phyloP scores from a whole-genome alignment of 2,113 vertebrate genomes.

The Acanthochromis polyacanthus region DNA sequence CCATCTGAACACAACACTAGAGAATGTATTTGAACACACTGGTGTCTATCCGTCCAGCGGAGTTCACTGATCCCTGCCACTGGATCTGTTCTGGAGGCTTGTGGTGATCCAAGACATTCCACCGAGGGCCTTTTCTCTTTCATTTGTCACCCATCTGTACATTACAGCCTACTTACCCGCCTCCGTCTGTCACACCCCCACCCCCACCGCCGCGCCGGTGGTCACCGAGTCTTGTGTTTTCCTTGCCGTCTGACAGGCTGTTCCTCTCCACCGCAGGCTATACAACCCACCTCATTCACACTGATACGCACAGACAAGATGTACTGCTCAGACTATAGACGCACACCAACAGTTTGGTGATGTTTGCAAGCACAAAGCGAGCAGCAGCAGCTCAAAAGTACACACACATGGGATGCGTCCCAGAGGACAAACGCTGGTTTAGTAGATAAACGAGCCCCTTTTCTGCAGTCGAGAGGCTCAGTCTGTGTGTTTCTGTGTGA shows the following conservation, averaged over 20 bases:
- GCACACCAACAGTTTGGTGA: slow-evolving; percentile 3
- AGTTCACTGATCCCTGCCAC: neutral
- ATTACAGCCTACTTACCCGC: neutral
- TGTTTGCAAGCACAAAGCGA: slow-evolving; percentile 17
- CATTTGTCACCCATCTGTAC: neutral
- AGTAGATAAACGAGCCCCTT: slow-evolving; percentile 66
- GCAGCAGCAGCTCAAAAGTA: slow-evolving; percentile 19
- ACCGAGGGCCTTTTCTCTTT: neutral
- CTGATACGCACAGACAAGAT: slow-evolving; percentile 23
- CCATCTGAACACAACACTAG: neutral
- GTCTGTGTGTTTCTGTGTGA: slow-evolving; percentile 36
- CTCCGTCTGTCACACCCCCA: neutral
- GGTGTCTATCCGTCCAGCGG: neutral
- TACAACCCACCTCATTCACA: slow-evolving; percentile 20
- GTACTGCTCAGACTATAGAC: neutral
- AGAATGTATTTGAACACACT: neutral
- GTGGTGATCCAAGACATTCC: neutral
- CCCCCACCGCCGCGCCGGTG: slow-evolving; percentile 8
- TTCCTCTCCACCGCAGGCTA: slow-evolving; percentile 46
- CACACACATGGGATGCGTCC: slow-evolving; percentile 22
- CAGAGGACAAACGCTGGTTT: slow-evolving; percentile 69
- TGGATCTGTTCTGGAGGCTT: neutral
- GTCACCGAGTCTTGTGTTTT: slow-evolving; percentile 35
- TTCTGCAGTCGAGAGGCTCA: slow-evolving; percentile 53
- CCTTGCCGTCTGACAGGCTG: slow-evolving; percentile 23